Base-by-base conservation (phyloP, 2,113 vertebrate species). In the Hepsetus odoe region DNA sequence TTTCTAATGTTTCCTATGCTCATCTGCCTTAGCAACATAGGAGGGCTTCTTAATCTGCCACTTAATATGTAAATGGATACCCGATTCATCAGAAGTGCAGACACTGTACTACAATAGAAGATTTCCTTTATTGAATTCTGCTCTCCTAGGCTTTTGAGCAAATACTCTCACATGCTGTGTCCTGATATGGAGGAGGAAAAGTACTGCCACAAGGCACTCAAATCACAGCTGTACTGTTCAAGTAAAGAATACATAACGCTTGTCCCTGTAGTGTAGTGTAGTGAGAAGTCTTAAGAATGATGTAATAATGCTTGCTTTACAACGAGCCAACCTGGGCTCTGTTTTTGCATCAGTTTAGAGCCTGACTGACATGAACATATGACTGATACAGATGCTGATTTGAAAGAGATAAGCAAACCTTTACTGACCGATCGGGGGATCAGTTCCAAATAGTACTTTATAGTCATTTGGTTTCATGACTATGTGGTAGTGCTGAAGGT, bases 51-150 rank as follows among this genome's bases (percentile, higher is more conserved):
- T 77, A 83, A 85, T 83, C 80, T 77, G 77, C 80, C 82, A 82
- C 77, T 83, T 85, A 85, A 84, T 80, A 72, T 46, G 62, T 77
- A 87, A 88, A 90, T 87, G 73, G 81, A 89, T 85, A 82, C 59
- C 24, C 22, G 55, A 66, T 66, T 80, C 58, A 82, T 74, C 77
- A 80, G 49, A 67, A 84, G 84, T 84, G 79, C 24, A 82, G 84
- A 24, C 20, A 40, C 79, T 42, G 38, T 55, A 67, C 67, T 73
- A 70, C 58, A 82, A 86, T 70, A 70, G 83, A 51, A 42, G 82
- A 86, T 86, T 32, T 82, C 65, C 61, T 80, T 89, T 77, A 74
- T 51, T 49, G 46, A 49, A 49, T 49, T 49, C 46, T 6, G 66
- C 59, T 78, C 83, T 42, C 61, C 38, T 58, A 42, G 72, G 68